Evolutionary conservation across 1,140 invertebrate species (phyloP), one percentile per base, ranked within the genome.

Genomic region (Caenorhabditis inopinata): DNA sequence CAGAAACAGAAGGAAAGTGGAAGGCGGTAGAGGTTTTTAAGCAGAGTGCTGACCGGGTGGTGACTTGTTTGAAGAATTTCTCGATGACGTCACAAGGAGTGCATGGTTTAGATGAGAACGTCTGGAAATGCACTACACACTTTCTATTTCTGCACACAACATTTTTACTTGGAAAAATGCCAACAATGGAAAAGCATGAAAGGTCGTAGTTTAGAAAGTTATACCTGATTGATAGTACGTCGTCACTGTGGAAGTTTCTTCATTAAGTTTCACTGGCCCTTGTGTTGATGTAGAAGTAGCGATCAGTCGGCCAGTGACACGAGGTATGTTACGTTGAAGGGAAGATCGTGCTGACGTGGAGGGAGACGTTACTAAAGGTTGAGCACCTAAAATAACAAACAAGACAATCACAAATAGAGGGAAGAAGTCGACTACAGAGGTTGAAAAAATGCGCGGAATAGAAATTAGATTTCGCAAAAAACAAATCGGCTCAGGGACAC

Each of bases 221-320:
- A 23, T 45, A 81, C 80, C 80, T 73, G 49, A 62, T 14, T 47
- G 45, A 76, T 81, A 81, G 35, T 73, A 83, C 83, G 94, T 95
- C 32, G 95, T 95, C 73, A 97, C 95, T 89, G 94, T 96, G 88
- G 95, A 96, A 88, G 94, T 96, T 89, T 97, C 96, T 12, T 94
- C 94, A 77, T 93, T 95, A 48, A 97, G 91, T 89, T 96, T 94
- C 18, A 97, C 94, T 16, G 93, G 93, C 89, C 95, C 93, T 12
- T 95, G 94, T 23, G 84, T 29, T 14, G 81, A 49, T 75, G 85
- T 53, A 78, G 84, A 21, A 89, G 76, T 87, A 88, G 53, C 89
- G 21, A 21, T 16, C 42, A 74, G 78, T 23, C 78, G 62, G 18
- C 51, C 58, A 42, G 62, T 74, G 3, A 79, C 78, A 23, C 78